These are phyloP conservation scores for Eublepharis macularius DNA, from an alignment of 2,113 vertebrate species.

Conservation along the genomic window DNA sequence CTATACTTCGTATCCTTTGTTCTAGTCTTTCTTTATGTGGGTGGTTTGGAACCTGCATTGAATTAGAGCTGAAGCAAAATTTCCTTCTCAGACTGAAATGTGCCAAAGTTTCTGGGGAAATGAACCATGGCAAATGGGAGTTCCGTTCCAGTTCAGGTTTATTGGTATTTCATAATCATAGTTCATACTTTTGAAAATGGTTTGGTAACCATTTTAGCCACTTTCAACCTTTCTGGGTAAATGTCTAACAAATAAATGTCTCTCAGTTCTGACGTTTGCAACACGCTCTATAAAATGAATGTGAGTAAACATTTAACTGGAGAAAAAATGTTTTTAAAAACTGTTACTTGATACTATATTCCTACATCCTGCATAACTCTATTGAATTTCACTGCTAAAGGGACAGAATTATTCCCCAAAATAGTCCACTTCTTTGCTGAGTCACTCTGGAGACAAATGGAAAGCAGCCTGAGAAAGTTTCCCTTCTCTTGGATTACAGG, in stretches of 20 bases:
- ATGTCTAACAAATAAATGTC: not conserved
- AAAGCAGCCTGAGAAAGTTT: too few species aligned
- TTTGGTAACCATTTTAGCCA: not conserved
- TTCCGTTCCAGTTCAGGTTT: not conserved
- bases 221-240: not conserved
- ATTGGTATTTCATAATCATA: too few species aligned
- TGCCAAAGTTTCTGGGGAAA: not conserved
- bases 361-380: not conserved
- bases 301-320: not conserved
- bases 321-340: not conserved
- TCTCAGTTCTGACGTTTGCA: not conserved
- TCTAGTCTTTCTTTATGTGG: conserved; percentile 69
- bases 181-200: not conserved
- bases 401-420: not conserved
- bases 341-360: not conserved
- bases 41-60: not conserved
- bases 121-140: not conserved
- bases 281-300: not conserved
- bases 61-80: not conserved
- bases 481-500: too few species aligned
- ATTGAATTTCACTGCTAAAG: not conserved
- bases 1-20: conserved; percentile 83
- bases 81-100: not conserved
- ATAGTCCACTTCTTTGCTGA: not conserved
- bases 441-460: not conserved